Conservation (phyloP, 2,797 vertebrate species). For the Halcyon smyrnensis region DNA sequence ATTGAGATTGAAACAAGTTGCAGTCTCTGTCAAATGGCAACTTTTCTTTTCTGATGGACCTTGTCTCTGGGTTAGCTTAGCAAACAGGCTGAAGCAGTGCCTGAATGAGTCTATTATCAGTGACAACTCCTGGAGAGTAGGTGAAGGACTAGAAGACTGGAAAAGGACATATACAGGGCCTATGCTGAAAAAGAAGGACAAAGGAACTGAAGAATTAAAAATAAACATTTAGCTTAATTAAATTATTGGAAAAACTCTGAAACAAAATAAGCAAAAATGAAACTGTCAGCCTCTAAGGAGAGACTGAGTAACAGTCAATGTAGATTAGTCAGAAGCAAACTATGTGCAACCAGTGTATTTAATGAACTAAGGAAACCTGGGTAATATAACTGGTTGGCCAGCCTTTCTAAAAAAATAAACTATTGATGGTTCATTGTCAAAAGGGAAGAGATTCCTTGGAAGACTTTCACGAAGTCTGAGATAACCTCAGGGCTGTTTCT, state of each 20-base stretch:
- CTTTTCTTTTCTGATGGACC: background rate
- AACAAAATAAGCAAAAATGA: background rate
- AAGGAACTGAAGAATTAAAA: background rate
- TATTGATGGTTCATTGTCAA: background rate
- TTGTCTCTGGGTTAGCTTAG: background rate
- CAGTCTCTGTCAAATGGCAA: background rate
- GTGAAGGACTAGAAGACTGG: background rate
- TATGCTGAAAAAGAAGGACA: background rate
- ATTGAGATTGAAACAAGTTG: background rate
- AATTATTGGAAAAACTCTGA: background rate
- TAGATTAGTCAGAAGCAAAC: background rate
- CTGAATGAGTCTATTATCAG: background rate
- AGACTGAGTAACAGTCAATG: background rate
- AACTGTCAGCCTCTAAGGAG: background rate
- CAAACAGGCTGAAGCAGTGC: background rate
- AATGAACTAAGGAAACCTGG: background rate
- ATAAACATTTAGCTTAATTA: background rate
- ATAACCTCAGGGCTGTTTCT: background rate
- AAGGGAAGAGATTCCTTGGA: background rate
- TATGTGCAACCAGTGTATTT: background rate
- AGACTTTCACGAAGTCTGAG: background rate
- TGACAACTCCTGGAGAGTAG: background rate
- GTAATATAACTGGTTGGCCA: background rate
- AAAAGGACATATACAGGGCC: background rate
- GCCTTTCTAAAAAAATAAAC: background rate